Conservation (phyloP, 2,113 vertebrate species). For the Anoplopoma fimbria region DNA sequence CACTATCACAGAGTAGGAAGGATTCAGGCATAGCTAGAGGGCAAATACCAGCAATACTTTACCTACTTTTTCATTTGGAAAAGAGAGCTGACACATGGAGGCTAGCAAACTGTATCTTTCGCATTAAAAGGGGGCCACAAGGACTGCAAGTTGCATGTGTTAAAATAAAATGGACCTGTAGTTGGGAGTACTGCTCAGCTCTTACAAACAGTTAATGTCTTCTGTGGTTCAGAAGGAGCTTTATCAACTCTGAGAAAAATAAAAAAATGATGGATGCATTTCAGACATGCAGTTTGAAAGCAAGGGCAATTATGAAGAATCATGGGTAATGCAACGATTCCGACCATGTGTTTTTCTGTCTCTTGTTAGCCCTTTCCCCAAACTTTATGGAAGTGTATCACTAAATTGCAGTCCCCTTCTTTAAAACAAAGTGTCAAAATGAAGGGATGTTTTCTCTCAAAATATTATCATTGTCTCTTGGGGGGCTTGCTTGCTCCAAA, state of each 20-base stretch:
- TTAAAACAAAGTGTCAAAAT: neutral
- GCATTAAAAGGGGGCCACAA: neutral
- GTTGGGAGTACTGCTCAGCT: neutral
- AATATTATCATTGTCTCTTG: neutral
- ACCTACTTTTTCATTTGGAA: neutral
- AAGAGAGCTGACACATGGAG: neutral
- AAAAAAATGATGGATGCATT: neutral
- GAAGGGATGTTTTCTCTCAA: neutral
- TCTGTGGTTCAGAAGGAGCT: neutral
- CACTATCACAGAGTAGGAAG: slow-evolving; percentile 23
- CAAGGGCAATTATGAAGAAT: neutral
- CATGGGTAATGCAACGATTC: slow-evolving; percentile 15
- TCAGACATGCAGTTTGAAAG: neutral
- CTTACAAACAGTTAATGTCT: neutral
- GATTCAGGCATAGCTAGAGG: slow-evolving; percentile 4
- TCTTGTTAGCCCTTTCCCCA: neutral
- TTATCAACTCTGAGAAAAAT: neutral
- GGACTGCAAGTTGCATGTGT: neutral
- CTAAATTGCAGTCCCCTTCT: slow-evolving; percentile 8
- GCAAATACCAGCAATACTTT: neutral
- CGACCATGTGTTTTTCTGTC: neutral
- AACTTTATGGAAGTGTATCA: neutral
- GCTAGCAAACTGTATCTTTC: neutral
- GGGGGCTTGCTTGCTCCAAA: no score
- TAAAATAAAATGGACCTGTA: neutral